Percentiles rank a stretch among this genome's conserved stretches.
Conservation (phyloP, 1,140 invertebrate species). For the Diorhabda sublineata region DNA sequence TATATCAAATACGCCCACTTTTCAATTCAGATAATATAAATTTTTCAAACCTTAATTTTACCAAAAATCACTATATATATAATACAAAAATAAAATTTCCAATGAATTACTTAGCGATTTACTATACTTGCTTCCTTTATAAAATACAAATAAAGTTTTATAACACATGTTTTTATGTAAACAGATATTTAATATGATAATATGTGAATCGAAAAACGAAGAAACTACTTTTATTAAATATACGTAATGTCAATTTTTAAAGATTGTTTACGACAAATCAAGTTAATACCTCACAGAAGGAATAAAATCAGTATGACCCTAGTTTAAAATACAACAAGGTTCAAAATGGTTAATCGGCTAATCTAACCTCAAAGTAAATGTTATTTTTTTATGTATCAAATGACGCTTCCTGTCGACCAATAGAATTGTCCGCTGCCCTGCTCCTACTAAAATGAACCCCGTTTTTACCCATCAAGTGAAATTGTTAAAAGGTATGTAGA, state of each 20-base stretch:
- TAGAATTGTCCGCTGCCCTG: conserved; percentile 42
- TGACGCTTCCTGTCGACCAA: conserved; percentile 44
- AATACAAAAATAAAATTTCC: background rate
- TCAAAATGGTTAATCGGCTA: conserved; percentile 23
- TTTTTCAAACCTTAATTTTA: background rate
- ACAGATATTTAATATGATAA: background rate
- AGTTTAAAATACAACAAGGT: conserved; percentile 17
- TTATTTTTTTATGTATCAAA: conserved; percentile 48
- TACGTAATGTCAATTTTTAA: no score
- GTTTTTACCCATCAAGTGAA: conserved; percentile 46
- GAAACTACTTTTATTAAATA: no score
- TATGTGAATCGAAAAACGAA: no score
- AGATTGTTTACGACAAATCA: no score
- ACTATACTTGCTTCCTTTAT: background rate
- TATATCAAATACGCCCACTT: background rate
- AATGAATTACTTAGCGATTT: background rate
- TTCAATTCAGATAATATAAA: background rate
- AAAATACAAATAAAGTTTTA: background rate
- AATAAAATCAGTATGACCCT: no score
- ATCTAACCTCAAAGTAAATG: conserved; percentile 42
- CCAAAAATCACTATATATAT: background rate
- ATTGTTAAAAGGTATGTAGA: conserved; percentile 48
- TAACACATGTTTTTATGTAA: background rate
- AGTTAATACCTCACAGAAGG: no score
- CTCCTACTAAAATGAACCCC: conserved; percentile 43